Percentiles rank a stretch among this genome's conserved stretches.
Evolutionary conservation across 2,797 vertebrate species (phyloP).

Genomic region (Tragelaphus oryx): DNA sequence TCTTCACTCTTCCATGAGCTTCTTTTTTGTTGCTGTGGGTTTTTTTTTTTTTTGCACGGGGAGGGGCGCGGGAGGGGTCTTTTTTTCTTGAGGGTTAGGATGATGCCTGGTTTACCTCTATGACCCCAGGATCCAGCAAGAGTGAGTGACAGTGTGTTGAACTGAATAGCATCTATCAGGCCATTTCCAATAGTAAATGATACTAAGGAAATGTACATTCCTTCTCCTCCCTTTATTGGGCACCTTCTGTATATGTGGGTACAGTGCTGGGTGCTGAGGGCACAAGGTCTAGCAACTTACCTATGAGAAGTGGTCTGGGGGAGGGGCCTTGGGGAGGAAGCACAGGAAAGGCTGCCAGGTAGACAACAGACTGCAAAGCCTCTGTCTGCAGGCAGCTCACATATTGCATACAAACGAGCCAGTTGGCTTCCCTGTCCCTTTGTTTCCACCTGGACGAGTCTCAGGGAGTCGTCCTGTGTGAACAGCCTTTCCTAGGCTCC

Average conservation of each 20-base stretch:
- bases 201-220: background rate
- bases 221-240: background rate
- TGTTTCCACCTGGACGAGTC: background rate
- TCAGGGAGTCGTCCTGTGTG: background rate
- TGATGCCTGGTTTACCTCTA: background rate
- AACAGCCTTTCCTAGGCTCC: background rate
- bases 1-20: no score
- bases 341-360: background rate
- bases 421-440: background rate
- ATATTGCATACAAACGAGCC: background rate
- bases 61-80: rapidly evolving
- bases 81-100: background rate
- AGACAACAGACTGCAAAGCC: background rate
- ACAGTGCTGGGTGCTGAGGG: background rate
- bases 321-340: background rate
- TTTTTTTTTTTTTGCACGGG: background rate
- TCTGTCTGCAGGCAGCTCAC: background rate
- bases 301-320: background rate
- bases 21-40: background rate
- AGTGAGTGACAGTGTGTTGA: background rate
- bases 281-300: background rate
- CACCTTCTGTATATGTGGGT: background rate
- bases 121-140: background rate
- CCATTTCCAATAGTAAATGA: background rate
- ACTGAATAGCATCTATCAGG: background rate